phyloP scores from a whole-genome alignment of 2,113 vertebrate genomes.

The Myotis yumanensis region DNA sequence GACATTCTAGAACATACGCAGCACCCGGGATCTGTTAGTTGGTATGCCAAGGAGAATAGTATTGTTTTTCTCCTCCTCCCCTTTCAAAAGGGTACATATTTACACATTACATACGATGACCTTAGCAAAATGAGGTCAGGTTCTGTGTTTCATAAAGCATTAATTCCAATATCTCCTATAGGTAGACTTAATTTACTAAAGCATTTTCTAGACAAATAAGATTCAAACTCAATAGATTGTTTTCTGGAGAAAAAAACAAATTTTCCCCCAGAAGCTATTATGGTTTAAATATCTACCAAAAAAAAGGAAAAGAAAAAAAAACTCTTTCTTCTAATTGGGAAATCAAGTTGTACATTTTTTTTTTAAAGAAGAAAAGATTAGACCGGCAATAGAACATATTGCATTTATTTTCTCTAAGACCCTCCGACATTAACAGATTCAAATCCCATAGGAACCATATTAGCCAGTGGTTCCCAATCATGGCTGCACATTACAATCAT shows the following conservation, averaged over 20 bases:
- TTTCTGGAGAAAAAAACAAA: not conserved
- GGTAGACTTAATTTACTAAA: conserved; percentile 38
- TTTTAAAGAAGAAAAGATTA: not conserved
- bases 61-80: not conserved
- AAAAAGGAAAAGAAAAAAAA: not conserved
- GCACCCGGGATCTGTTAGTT: not conserved
- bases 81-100: not conserved
- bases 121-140: conserved; percentile 43
- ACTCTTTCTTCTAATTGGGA: conserved; percentile 24
- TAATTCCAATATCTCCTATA: conserved; percentile 47
- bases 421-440: not conserved
- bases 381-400: not conserved
- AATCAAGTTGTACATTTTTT: not conserved
- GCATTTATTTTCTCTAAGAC: conserved; percentile 10
- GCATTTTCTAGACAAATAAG: conserved; percentile 47
- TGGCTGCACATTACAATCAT: not conserved
- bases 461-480: not conserved
- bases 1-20: not conserved
- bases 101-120: conserved; percentile 21
- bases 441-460: not conserved
- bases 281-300: conserved; percentile 19
- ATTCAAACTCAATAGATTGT: conserved; percentile 36
- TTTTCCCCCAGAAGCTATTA: not conserved
- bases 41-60: not conserved
- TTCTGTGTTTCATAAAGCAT: conserved; percentile 35